Evolutionary conservation across 2,888 invertebrate genomes (phyloP).

Genomic region (Nephrotoma appendiculata): DNA sequence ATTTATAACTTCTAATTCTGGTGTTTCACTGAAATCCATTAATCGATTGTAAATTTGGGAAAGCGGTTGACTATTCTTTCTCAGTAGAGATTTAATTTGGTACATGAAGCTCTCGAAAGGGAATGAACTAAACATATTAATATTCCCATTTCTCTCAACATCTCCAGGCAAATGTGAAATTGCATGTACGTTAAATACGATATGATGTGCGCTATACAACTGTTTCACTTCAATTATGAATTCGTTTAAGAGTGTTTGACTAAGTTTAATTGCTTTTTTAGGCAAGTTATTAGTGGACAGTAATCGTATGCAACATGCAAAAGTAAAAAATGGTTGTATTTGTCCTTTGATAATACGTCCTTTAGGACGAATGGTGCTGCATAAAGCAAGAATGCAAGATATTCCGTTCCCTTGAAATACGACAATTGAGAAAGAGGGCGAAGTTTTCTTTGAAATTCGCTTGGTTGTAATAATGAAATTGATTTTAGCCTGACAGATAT

Average conservation of each 20-base stretch:
- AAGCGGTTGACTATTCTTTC: slow-evolving; percentile 12
- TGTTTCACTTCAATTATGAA: slow-evolving; percentile 13
- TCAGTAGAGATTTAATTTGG: slow-evolving; percentile 12
- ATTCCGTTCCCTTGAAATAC: too few relatives aligned
- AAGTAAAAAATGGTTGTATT: slow-evolving; percentile 14
- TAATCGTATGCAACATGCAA: slow-evolving; percentile 14
- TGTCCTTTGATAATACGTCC: slow-evolving; percentile 9
- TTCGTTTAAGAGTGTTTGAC: slow-evolving; percentile 11
- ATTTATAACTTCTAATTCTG: not conserved
- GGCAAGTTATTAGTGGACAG: slow-evolving; percentile 9
- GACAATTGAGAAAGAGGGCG: too few relatives aligned
- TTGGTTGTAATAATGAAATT: slow-evolving; percentile 8
- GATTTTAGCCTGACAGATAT: slow-evolving; percentile 6
- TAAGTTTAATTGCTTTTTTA: not conserved
- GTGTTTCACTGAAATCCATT: slow-evolving; percentile 3
- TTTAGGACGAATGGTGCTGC: slow-evolving; percentile 15
- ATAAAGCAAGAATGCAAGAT: slow-evolving; percentile 13
- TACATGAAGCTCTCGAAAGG: slow-evolving; percentile 15
- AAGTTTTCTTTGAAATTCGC: slow-evolving; percentile 16
- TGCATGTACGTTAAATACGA: slow-evolving; percentile 16
- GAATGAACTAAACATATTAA: slow-evolving; percentile 16
- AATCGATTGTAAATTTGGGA: slow-evolving; percentile 14
- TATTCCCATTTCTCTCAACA: slow-evolving; percentile 11
- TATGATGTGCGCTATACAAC: slow-evolving; percentile 14
- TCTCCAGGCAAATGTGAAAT: slow-evolving; percentile 15